Evolutionary conservation across 2,888 invertebrate species (phyloP).

Genomic region (Drosophila birchii): DNA sequence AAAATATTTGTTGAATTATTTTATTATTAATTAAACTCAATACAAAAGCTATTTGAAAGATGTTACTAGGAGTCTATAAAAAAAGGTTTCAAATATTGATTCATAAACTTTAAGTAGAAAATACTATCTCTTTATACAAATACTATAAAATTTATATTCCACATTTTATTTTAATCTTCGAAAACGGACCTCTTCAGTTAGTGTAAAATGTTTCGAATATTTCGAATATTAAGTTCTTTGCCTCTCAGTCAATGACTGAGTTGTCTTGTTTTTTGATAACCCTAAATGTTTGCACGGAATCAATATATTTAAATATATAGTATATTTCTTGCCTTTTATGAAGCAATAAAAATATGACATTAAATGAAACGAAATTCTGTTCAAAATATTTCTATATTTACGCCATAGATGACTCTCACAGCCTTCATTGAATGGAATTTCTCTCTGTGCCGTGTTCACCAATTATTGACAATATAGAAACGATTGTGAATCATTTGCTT

Average conservation of each 20-base stretch:
- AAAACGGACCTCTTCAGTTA: not conserved
- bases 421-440: not conserved
- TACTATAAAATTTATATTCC: too few species aligned
- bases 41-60: too few species aligned
- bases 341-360: not conserved
- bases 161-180: not conserved
- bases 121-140: too few species aligned
- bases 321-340: not conserved
- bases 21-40: too few species aligned
- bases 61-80: too few species aligned
- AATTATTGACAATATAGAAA: conserved; percentile 44
- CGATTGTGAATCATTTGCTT: conserved; percentile 49
- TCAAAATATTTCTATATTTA: not conserved
- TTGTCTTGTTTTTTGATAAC: not conserved
- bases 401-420: not conserved
- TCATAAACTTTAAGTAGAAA: too few species aligned
- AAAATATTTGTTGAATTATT: too few species aligned
- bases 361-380: not conserved
- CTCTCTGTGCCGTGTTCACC: conserved; percentile 3
- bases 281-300: not conserved
- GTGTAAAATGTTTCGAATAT: not conserved
- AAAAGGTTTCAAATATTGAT: too few species aligned
- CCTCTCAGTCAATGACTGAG: not conserved
- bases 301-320: not conserved
- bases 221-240: not conserved